Base-by-base conservation (phyloP, 2,797 vertebrate genomes). In the Emydoidea blandingii region DNA sequence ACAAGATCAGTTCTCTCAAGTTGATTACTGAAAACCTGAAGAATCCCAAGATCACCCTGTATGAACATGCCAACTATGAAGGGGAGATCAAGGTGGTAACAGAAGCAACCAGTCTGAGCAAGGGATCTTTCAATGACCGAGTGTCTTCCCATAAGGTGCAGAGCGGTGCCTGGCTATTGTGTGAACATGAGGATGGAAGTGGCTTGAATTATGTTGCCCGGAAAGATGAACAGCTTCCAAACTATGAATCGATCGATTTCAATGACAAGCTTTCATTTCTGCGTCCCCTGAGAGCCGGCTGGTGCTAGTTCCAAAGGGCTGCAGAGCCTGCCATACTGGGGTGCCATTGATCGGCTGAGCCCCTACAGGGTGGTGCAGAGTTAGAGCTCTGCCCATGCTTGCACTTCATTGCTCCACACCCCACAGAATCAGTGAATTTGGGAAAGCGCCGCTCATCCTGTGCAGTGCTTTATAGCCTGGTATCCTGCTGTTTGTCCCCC, bases 71-170 rank as follows among this genome's bases (percentile, higher is more conserved):
- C 11, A 1, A 93, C 0, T 97, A 97, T 0, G 53, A 90, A 62
- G 97, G 95, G 49, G 95, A 4, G 18, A 23, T 6, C 85, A 90
- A 4, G 6, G 44, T 93, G 3, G 0, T 96, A 74, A 88, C 0
- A 53, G 78, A 95, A 74, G 12, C 84, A 47, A 97, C 89, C 4
- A 53, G 85, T 3, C 50, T 97, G 80, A 8, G 2, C 5, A 50
- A 76, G 0, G 93, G 89, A 1, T 0, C 3, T 0, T 76, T 93
- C 47, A 65, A 93, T 0, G 56, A 94, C 59, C 86, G 1, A 8
- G 1, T 79, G 1, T 96, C 95, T 21, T 97, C 97, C 3, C 96
- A 96, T 74, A 74, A 91, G 54, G 96, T 97, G 8, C 91, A 96
- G 76, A 79, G 57, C 37, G 96, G 96, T 12, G 97, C 0, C 25